Base-by-base conservation (phyloP, 2,113 vertebrate genomes). In the Psammodynastes pulverulentus region DNA sequence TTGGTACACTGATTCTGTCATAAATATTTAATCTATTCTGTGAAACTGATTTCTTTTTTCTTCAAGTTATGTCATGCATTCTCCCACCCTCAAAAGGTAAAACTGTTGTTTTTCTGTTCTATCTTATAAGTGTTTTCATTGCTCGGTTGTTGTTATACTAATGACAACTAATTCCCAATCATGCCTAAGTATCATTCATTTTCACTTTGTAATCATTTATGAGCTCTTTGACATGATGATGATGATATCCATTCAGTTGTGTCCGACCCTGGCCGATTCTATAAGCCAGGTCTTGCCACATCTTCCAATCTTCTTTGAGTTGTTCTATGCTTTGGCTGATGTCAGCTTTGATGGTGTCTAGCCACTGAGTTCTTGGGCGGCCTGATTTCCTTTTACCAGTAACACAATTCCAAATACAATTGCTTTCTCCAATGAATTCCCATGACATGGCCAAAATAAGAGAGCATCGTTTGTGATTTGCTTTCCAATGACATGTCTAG, bases 21-120 rank as follows among this genome's bases (percentile, higher is more conserved):
- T 94, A 94, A 93, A 94, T 96, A 94, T 95, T 97, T 96, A 94
- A 95, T 94, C 89, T 51, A 24, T 26, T 91, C 19, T 92, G 43
- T 92, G 3, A 96, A 95, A 90, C 0, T 2, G 43, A 88, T n/a
- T n/a, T n/a, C 29, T 45, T 92, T 89, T 58, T 94, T 91, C n/a
- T 91, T 87, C 91, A n/a, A 88, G 1, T 0, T 88, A 72, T 93
- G 95, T 92, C 94, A 72, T 89, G 86, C 79, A 62, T 94, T 93
- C 90, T 91, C 0, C 3, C 84, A 90, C 53, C 43, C 2, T 0
- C 9, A 79, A 79, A 49, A 46, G 87, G 34, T 6, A 53, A 90
- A 49, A 89, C 19, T 93, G 15, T 0, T n/a, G 9, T 62, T 0
- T 9, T 85, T 91, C 29, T 43, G 17, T 23, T 85, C 10, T 39